Evolutionary conservation across 2,888 invertebrate genomes (phyloP).

Genomic region (Tetanocera ferruginea): DNA sequence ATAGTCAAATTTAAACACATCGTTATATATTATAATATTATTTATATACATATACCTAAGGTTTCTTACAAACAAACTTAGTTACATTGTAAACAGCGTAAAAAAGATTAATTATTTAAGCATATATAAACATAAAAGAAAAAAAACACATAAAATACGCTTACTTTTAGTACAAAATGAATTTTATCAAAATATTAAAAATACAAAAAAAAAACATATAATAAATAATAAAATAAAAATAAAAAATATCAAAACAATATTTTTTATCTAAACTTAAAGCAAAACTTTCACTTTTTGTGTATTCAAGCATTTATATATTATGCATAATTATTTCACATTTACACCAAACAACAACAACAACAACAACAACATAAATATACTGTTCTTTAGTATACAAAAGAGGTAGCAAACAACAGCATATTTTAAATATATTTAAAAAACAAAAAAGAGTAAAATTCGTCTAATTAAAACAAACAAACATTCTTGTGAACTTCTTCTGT

Average conservation of each 20-base stretch:
- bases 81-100: not conserved
- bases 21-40: not conserved
- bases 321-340: conserved; percentile 13
- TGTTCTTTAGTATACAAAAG: not conserved
- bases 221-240: not conserved
- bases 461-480: not conserved
- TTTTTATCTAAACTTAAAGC: not conserved
- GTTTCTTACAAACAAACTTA: not conserved
- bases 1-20: not conserved
- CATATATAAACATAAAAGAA: not conserved
- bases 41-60: not conserved
- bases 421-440: not conserved
- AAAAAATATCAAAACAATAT: not conserved
- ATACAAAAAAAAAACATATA: not conserved
- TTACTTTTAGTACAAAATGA: conserved; percentile 62
- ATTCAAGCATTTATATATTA: conserved; percentile 7
- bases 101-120: not conserved
- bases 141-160: conserved; percentile 53
- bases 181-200: conserved; percentile 29
- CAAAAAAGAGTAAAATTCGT: not conserved
- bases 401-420: not conserved
- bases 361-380: too few species aligned
- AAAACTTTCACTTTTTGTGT: conserved; percentile 11
- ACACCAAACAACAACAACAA: not conserved
- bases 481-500: conserved; percentile 15